A percentile compares a stretch with the other conserved stretches of the same genome.
phyloP scores from a whole-genome alignment of 1,140 invertebrate species.

The Pseudachorutes palmiensis region DNA sequence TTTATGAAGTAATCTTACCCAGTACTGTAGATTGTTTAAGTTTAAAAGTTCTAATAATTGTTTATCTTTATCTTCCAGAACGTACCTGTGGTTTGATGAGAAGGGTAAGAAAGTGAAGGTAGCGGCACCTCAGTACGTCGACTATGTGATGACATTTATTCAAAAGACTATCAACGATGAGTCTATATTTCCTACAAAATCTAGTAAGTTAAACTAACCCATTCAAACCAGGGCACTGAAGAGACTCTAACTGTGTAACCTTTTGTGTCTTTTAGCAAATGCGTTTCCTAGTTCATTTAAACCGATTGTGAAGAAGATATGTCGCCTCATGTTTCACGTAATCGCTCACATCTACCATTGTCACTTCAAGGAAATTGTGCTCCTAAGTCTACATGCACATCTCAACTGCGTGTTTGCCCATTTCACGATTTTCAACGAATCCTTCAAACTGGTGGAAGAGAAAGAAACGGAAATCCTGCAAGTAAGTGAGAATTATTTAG shows the following conservation, averaged over 20 bases:
- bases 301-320: conserved; percentile 88
- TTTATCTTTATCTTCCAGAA: conserved; percentile 51
- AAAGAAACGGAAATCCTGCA: conserved; percentile 92
- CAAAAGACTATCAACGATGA: conserved; percentile 96
- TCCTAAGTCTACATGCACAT: conserved; percentile 85
- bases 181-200: conserved; percentile 95
- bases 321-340: conserved; percentile 92
- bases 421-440: conserved; percentile 75
- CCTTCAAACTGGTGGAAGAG: conserved; percentile 82
- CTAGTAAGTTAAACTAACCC: conserved; percentile 60
- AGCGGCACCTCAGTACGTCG: conserved; percentile 94
- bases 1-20: conserved; percentile 18
- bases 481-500: conserved; percentile 43
- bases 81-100: conserved; percentile 97
- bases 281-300: conserved; percentile 92
- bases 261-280: too few species aligned
- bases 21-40: neutral
- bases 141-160: conserved; percentile 96
- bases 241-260: too few species aligned
- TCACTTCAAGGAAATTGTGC: conserved; percentile 90
- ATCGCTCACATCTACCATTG: conserved; percentile 95
- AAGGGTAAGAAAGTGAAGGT: conserved; percentile 96
- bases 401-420: conserved; percentile 94
- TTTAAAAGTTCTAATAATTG: conserved; percentile 5
- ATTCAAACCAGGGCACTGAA: neutral